phyloP scores from a whole-genome alignment of 1,140 invertebrate species.

The Bombyx mandarina region DNA sequence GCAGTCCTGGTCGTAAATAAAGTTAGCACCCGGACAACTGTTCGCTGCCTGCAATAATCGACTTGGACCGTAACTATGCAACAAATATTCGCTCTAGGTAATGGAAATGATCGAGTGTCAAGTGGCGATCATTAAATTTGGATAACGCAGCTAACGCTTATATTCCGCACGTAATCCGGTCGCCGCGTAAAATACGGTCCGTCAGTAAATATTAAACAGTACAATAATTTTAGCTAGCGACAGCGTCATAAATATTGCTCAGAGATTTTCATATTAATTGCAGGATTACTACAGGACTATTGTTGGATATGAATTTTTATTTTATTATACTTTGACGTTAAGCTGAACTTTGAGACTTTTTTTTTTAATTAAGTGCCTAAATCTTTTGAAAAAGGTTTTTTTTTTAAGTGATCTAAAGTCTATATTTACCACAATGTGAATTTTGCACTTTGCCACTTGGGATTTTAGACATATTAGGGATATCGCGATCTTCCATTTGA shows the following conservation, averaged over 20 bases:
- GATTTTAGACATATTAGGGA: too few relatives aligned
- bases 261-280: slow-evolving; percentile 64
- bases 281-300: slow-evolving; percentile 48
- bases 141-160: slow-evolving; percentile 55
- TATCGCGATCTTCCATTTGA: too few relatives aligned
- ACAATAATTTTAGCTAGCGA: slow-evolving; percentile 48
- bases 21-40: slow-evolving; percentile 6
- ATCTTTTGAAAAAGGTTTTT: too few relatives aligned
- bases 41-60: slow-evolving; percentile 32
- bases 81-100: slow-evolving; percentile 22
- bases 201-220: slow-evolving; percentile 62
- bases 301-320: slow-evolving; percentile 48
- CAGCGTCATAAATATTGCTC: slow-evolving; percentile 58
- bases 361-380: too few relatives aligned
- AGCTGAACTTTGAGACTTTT: too few relatives aligned
- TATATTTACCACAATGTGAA: too few relatives aligned
- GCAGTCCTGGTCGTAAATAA: slow-evolving; percentile 24
- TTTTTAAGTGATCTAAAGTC: too few relatives aligned
- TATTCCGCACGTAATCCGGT: slow-evolving; percentile 57
- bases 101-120: slow-evolving; percentile 55
- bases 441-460: too few relatives aligned
- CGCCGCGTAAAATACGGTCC: slow-evolving; percentile 55
- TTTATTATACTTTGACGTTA: slow-evolving; percentile 23
- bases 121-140: slow-evolving; percentile 57
- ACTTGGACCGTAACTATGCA: slow-evolving; percentile 31